Base-by-base conservation (phyloP, 2,113 vertebrate genomes). In the Chloebia gouldiae region DNA sequence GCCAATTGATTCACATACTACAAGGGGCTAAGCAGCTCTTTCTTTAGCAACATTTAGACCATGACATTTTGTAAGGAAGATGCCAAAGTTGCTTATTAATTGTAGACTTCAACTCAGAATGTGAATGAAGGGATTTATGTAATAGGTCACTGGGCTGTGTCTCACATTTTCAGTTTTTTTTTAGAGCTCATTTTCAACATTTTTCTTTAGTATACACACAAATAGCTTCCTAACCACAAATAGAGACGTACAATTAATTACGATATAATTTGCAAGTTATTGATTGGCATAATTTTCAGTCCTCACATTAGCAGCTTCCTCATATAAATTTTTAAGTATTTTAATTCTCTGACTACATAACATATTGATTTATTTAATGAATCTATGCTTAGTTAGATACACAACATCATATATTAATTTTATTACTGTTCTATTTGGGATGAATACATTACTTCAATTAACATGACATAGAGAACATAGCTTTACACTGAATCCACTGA, bases 201-300 rank as follows among this genome's bases (percentile, higher is more conserved):
- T 3, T 65, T 92, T 81, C 47, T 81, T 78, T 66, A 75, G 50
- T 45, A 39, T 33, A 56, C 37, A 59, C 13, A 76, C 49, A 81
- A 93, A 86, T 47, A 37, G 2, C 50, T 90, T 45, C 49, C 50
- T 82, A 91, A 95, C 33, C 63, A 59, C 56, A 88, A 65, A 71
- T 44, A 84, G n/a, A 90, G 35, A 76, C 3, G 8, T 54, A 24
- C 73, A 93, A 95, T 96, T 94, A 96, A 92, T 94, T 92, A 39
- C 8, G 15, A 39, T 89, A 73, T 63, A 90, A 95, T 95, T 87
- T 92, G 24, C 64, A 86, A 79, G 42, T 72, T 94, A 91, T 78
- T 92, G 80, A 95, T 90, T 88, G 42, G 17, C 40, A 68, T 90
- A 8, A 76, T 86, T 83, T 90, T 17, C 42, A 71, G 9, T 86